Base-by-base conservation (phyloP, 2,113 vertebrate species). In the Puffinus mauretanicus region DNA sequence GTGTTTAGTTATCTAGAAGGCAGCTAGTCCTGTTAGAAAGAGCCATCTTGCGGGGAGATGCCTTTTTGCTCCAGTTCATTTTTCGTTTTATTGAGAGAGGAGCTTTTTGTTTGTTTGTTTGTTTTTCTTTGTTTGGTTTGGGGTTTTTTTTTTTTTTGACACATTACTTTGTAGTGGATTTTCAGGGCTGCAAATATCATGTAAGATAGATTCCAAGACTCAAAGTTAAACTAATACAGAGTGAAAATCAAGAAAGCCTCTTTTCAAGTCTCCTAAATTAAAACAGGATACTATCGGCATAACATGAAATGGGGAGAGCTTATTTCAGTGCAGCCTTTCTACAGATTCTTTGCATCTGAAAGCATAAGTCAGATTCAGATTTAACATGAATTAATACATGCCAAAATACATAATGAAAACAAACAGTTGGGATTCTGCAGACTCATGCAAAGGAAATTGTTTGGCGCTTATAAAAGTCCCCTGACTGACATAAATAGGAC, bases 261-360 rank as follows among this genome's bases (percentile, higher is more conserved):
- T 92, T 93, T 92, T 73, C 38, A 90, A 55, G 69, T 75, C 29
- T 86, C 86, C 44, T 86, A 86, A 88, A 83, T 92, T 30, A 69
- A 92, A 94, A 91, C 0, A 2, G 47, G 25, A 65, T 69, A 18
- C n/a, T 79, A 71, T 91, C 49, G 58, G 64, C 11, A 16, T 7
- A 78, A 83, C 30, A 44, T 26, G 69, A 82, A 95, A 79, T 11
- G 10, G 4, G 40, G 52, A 84, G 25, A 91, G 5, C 16, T 69
- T 89, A 89, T 79, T 91, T 90, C 80, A 69, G 11, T 4, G 30
- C 47, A 78, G 25, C 18, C 54, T 84, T 95, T 91, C 49, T 91
- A 21, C 29, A 93, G 38, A 71, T 51, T 55, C 60, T 95, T 93
- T 95, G 38, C 69, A 61, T 69, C 40, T 82, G 77, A 92, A 96